Evolutionary conservation across 2,888 invertebrate genomes (phyloP).

Genomic region (Diploptera punctata): DNA sequence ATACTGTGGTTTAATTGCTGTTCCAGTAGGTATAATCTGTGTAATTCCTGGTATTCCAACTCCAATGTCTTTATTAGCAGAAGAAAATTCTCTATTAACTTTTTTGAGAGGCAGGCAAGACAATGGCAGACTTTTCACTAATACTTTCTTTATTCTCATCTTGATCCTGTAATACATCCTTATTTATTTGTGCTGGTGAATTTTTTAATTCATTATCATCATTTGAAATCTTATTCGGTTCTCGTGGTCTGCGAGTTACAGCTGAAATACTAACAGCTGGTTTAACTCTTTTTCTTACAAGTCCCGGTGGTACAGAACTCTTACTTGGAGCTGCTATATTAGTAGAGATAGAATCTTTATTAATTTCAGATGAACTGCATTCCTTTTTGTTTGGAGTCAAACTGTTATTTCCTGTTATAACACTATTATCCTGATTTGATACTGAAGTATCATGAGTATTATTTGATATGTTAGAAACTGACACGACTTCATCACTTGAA

Average conservation of each 20-base stretch:
- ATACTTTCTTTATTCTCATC: not conserved
- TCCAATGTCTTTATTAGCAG: not conserved
- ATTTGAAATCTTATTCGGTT: not conserved
- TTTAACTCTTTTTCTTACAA: constrained; percentile 21
- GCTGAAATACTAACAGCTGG: constrained; percentile 33
- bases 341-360: not conserved
- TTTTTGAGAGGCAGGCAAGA: not conserved
- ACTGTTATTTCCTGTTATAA: not conserved
- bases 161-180: not conserved
- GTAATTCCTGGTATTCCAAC: constrained; percentile 1
- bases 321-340: not conserved
- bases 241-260: not conserved
- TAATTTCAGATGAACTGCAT: not conserved
- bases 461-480: not conserved
- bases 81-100: too few species aligned
- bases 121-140: not conserved
- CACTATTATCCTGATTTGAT: not conserved
- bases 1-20: not conserved
- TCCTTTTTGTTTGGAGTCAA: not conserved
- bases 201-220: not conserved
- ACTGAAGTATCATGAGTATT: too few species aligned
- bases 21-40: constrained; percentile 19
- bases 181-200: not conserved
- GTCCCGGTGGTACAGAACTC: not conserved
- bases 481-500: not conserved